Base-by-base conservation (phyloP, 2,797 vertebrate genomes). In the Channa striata region DNA sequence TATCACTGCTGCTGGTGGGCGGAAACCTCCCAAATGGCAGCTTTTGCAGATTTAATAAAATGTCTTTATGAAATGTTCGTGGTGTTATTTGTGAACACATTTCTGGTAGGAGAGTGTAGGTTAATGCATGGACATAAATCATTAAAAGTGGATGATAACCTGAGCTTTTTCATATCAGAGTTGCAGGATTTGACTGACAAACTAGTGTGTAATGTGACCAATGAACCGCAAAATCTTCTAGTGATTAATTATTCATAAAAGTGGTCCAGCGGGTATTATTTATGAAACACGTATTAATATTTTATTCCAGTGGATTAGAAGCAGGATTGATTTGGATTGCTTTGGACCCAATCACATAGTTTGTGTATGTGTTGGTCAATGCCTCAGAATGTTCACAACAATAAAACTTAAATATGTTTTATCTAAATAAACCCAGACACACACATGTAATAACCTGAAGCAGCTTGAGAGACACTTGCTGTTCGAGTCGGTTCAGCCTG, bases 241-340 rank as follows among this genome's bases (percentile, higher is more conserved):
- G 20, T 57, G 8, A 75, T 92, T 19, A 89, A 4, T 87, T 81
- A 89, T 93, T 88, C 5, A 89, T 73, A 72, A 68, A 42, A 63
- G 36, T 10, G 20, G 23, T 36, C 36, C 14, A 66, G 83, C 89
- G 87, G 90, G 68, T 89, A 90, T 70, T 82, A 34, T 13, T 71
- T 40, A 77, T 74, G 73, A 69, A 33, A 36, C 0, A 7, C 14
- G 11, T 42, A 62, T 92, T 42, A 83, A 91, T 92, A 84, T 86
- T 92, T 87, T 0, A 93, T 80, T 48, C 0, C 3, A 30, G 25
- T 30, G 25, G 25, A 30, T 30, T n/a, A n/a, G n/a, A n/a, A n/a
- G n/a, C n/a, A n/a, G n/a, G n/a, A n/a, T 30, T 30, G 25, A 6
- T 30, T 30, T 30, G 25, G 4, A 30, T 30, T 30, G 25, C 4